Conservation (phyloP, 2,797 vertebrate genomes). For the Poeciliopsis gracilis region DNA sequence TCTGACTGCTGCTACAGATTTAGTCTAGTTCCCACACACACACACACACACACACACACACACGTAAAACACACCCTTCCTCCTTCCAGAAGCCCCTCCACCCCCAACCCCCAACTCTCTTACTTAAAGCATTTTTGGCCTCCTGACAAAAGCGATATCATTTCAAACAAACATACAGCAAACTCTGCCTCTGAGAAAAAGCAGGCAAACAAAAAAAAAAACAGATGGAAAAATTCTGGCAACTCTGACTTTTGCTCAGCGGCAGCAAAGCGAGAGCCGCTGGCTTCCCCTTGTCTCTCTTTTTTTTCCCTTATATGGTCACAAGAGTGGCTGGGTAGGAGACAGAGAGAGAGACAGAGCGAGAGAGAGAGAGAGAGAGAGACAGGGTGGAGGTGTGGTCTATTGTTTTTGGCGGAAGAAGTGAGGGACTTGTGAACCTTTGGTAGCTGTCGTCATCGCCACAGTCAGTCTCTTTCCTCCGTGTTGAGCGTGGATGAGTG, state of each 20-base stretch:
- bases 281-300: slow-evolving; percentile 67
- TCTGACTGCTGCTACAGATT: slow-evolving; percentile 25
- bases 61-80: background rate
- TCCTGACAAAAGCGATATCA: slow-evolving; percentile 6
- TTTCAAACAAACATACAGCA: slow-evolving; percentile 52
- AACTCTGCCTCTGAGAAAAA: slow-evolving; percentile 47
- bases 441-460: slow-evolving; percentile 66
- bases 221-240: slow-evolving; percentile 61
- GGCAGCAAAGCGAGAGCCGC: slow-evolving; percentile 53
- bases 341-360: slow-evolving; percentile 66
- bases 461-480: slow-evolving; percentile 26
- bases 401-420: slow-evolving; percentile 81
- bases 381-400: slow-evolving; percentile 80
- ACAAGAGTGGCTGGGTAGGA: slow-evolving; percentile 72
- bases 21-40: background rate
- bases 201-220: slow-evolving; percentile 12
- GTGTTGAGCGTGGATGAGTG: slow-evolving; percentile 38
- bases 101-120: slow-evolving; percentile 8
- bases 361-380: slow-evolving; percentile 59
- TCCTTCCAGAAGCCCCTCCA: background rate
- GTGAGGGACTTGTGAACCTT: slow-evolving; percentile 70
- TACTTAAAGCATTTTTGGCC: slow-evolving; percentile 27
- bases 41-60: background rate
- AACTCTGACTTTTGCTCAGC: slow-evolving; percentile 62
- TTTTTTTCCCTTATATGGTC: slow-evolving; percentile 86